Evolutionary conservation across 2,888 invertebrate genomes (phyloP).

Genomic region (Pogonocherus hispidulus): DNA sequence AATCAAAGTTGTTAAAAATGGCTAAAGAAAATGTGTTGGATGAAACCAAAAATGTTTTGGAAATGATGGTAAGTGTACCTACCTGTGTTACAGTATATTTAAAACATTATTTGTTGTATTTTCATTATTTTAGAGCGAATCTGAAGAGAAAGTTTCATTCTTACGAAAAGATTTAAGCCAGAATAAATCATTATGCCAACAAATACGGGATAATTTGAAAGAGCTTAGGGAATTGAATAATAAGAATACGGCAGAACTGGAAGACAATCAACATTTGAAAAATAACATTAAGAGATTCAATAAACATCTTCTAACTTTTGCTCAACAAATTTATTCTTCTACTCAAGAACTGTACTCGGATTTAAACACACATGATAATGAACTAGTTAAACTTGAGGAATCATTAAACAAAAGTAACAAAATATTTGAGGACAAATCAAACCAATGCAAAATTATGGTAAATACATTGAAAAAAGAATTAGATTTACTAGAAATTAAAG

Average conservation of each 20-base stretch:
- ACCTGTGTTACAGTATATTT: not conserved
- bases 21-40: constrained; percentile 1
- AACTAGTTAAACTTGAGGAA: constrained; percentile 20
- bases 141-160: constrained; percentile 25
- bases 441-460: constrained; percentile 6
- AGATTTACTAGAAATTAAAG: not conserved
- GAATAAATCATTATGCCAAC: constrained; percentile 4
- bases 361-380: not conserved
- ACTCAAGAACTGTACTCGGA: constrained; percentile 25
- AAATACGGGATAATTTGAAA: constrained; percentile 18
- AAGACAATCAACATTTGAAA: constrained; percentile 24
- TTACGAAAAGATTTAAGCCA: constrained; percentile 22
- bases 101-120: not conserved
- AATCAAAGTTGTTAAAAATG: constrained; percentile 6
- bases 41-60: constrained; percentile 29
- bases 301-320: constrained; percentile 13
- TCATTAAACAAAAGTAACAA: not conserved
- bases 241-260: constrained; percentile 10
- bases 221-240: constrained; percentile 5
- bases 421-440: not conserved
- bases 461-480: constrained; percentile 9
- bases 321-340: constrained; percentile 21
- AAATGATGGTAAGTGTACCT: constrained; percentile 26
- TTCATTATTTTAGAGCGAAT: constrained; percentile 15
- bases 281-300: constrained; percentile 20